These are phyloP conservation scores for Torymus tubicola DNA, from an alignment of 2,888 invertebrate species.

Conservation along the genomic window DNA sequence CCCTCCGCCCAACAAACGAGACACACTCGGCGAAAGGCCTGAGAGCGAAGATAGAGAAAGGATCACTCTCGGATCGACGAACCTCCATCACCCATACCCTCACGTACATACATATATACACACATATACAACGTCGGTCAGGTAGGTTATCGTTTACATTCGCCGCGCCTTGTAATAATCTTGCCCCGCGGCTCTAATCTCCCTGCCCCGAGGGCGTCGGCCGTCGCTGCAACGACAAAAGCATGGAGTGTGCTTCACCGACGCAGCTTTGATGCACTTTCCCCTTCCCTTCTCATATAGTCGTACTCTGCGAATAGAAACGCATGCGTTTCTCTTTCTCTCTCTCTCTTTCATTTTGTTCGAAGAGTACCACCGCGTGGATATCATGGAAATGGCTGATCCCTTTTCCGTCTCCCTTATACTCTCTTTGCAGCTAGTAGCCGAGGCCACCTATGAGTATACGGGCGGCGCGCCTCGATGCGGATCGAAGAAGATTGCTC, in stretches of 20 bases:
- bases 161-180: constrained; percentile 11
- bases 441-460: constrained; percentile 10
- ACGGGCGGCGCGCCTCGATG: constrained; percentile 10
- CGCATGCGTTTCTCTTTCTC: too few species aligned
- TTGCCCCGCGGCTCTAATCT: not conserved
- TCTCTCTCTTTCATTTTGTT: constrained; percentile 31
- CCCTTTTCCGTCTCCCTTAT: not conserved
- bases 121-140: too few species aligned
- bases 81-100: too few species aligned
- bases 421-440: not conserved
- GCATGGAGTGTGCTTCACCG: too few species aligned
- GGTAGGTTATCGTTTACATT: too few species aligned
- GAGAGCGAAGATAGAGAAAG: too few species aligned
- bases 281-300: not conserved
- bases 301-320: not conserved
- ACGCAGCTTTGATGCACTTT: constrained; percentile 24
- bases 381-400: constrained; percentile 43
- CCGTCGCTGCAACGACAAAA: too few species aligned
- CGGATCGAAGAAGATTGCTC: constrained; percentile 49
- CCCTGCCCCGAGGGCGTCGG: not conserved
- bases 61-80: too few species aligned
- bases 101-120: too few species aligned
- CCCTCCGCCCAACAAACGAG: too few species aligned
- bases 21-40: too few species aligned
- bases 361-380: not conserved